Evolutionary conservation across 2,797 vertebrate species (phyloP).

Genomic region (Centroberyx gerrardi): DNA sequence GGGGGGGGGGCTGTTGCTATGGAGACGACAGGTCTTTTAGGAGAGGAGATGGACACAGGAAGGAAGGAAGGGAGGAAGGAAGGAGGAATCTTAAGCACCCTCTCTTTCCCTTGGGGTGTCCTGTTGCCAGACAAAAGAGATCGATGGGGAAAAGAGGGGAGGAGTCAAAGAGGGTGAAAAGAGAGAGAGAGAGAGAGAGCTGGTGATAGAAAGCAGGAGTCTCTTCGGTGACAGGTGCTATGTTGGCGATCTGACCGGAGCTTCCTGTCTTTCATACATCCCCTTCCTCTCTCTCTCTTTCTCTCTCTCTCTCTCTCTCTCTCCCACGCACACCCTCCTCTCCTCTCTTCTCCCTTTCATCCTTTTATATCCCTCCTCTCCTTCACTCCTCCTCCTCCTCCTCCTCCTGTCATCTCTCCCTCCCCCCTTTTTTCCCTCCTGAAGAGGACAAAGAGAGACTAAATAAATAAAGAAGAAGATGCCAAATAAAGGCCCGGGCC

Average conservation of each 20-base stretch:
- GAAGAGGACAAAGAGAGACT: conserved; percentile 25
- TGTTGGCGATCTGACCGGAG: conserved; percentile 70
- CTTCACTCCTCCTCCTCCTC: conserved; percentile 23
- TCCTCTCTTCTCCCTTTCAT: conserved; percentile 64
- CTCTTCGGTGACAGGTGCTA: conserved; percentile 84
- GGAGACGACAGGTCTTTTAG: conserved; percentile 77
- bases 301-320: not conserved
- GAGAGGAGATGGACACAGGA: conserved; percentile 83
- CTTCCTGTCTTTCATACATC: conserved; percentile 80
- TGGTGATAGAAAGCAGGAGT: conserved; percentile 79
- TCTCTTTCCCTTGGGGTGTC: conserved; percentile 69
- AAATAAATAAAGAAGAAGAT: conserved; percentile 62
- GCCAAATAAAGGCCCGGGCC: conserved; percentile 64
- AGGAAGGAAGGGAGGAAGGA: conserved; percentile 83
- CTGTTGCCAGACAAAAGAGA: conserved; percentile 73
- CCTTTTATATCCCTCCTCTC: conserved; percentile 56
- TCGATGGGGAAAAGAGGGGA: conserved; percentile 63
- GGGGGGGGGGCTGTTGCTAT: conserved; percentile 68
- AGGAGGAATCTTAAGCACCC: conserved; percentile 79
- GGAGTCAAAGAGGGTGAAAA: conserved; percentile 15
- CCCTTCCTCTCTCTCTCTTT: conserved; percentile 63
- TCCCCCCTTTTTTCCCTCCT: conserved; percentile 1
- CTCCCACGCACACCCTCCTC: conserved; percentile 31
- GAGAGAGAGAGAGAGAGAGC: conserved; percentile 17
- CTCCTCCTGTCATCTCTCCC: conserved; percentile 42